Evolutionary conservation across 2,888 invertebrate genomes (phyloP).

Genomic region (Ophion slaviceki): DNA sequence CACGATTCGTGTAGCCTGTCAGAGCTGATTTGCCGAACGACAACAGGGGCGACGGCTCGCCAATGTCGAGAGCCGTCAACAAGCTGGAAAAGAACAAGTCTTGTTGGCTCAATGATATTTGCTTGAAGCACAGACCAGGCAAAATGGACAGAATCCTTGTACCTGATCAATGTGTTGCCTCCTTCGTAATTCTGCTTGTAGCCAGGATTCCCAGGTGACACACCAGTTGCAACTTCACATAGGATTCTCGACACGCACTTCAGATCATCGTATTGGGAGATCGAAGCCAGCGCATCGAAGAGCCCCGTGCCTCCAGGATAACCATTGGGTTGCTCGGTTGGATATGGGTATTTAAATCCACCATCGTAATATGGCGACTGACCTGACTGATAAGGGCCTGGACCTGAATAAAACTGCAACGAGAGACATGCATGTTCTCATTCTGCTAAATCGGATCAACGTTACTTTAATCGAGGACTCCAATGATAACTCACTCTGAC

Average conservation of each 20-base stretch:
- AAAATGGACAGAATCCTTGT: conserved; percentile 67
- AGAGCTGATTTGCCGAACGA: conserved; percentile 91
- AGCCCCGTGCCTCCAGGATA: conserved; percentile 70
- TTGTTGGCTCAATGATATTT: not conserved
- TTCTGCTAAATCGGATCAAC: not conserved
- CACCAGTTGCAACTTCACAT: conserved; percentile 88
- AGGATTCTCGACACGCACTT: conserved; percentile 92
- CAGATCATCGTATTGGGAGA: conserved; percentile 90
- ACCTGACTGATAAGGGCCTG: conserved; percentile 32
- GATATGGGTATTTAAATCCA: conserved; percentile 54
- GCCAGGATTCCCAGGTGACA: conserved; percentile 73
- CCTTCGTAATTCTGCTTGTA: conserved; percentile 70
- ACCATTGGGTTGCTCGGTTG: conserved; percentile 54
- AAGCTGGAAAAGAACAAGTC: conserved; percentile 83
- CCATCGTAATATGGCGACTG: conserved; percentile 57
- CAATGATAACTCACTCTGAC: conserved; percentile 29
- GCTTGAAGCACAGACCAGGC: not conserved
- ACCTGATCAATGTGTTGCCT: conserved; percentile 86
- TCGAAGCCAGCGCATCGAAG: conserved; percentile 85
- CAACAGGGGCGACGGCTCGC: conserved; percentile 87
- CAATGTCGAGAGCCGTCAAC: conserved; percentile 84
- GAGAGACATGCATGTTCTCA: not conserved
- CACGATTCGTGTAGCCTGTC: conserved; percentile 89
- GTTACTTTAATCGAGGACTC: no score
- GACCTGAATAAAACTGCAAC: conserved; percentile 51